Base-by-base conservation (phyloP, 35 echinoderm and acorn worm species). In the Apostichopus californicus region DNA sequence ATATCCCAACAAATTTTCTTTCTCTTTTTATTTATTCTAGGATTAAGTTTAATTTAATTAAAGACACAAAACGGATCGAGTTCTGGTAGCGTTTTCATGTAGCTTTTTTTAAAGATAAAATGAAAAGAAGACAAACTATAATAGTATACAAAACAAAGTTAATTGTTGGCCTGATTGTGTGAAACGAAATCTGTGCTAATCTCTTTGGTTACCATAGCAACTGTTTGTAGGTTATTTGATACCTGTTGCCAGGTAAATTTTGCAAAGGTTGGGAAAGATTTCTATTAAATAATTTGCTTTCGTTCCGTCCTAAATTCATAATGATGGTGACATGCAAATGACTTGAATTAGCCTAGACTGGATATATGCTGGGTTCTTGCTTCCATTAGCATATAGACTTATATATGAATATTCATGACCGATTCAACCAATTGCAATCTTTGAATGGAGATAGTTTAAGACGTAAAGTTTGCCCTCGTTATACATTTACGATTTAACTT, bases 21-120 rank as follows among this genome's bases (percentile, higher is more conserved):
- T 46, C 64, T 68, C 0, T 18, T 8, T 59, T 9, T 56, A 17
- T 85, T 85, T 58, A 85, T 55, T 85, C 23, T 58, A n/a, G 81
- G 56, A 85, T 85, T 85, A 85, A 85, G 10, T 85, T 85, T 85
- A 14, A 85, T 85, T 85, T 57, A 59, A 85, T 85, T 85, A 23
- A 59, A 21, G 3, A 52, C n/a, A 9, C 8, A 56, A 56, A n/a
- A 60, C 17, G 28, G 81, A 11, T 85, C 81, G 81, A 85, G 57
- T 20, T 18, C 71, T 15, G 54, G 81, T 56, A 20, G 15, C 81
- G 81, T 4, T 85, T 85, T 85, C n/a, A 5, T 85, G 57, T 85
- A 3, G 58, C 63, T 58, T 58, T 59, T 85, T 7, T n/a, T 24
- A 15, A 83, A 46, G 25, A 55, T n/a, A 15, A 83, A 83, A 83